These are phyloP conservation scores for Arizona elegans DNA, from an alignment of 2,113 vertebrate genomes.

Conservation along the genomic window DNA sequence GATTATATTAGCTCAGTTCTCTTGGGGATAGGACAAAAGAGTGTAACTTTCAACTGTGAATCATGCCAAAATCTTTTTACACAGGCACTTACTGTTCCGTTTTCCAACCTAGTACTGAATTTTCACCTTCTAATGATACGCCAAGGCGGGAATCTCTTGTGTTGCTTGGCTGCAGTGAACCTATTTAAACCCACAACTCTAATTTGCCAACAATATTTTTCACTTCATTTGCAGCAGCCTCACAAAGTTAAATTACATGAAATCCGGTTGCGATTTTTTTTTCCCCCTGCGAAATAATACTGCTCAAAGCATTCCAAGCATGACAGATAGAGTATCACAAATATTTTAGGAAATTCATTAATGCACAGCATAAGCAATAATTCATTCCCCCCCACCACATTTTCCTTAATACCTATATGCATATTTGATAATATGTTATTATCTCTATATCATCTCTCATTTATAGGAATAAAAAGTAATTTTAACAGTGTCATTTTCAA, in stretches of 20 bases:
- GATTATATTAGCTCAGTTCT: not conserved
- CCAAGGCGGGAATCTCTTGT: slow-evolving; percentile 29
- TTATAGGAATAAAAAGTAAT: slow-evolving; percentile 8
- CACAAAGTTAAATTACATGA: slow-evolving; percentile 45
- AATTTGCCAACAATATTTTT: slow-evolving; percentile 54
- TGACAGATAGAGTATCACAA: slow-evolving; percentile 7
- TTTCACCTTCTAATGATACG: slow-evolving; percentile 47
- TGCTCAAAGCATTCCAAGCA: slow-evolving; percentile 26
- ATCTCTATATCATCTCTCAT: slow-evolving; percentile 26
- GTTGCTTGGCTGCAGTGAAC: slow-evolving; percentile 26
- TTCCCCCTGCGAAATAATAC: slow-evolving; percentile 24
- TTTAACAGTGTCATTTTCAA: not conserved
- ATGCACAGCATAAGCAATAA: not conserved
- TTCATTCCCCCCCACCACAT: slow-evolving; percentile 1
- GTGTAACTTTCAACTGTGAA: slow-evolving; percentile 18
- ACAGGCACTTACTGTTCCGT: not conserved
- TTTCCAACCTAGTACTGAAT: slow-evolving; percentile 20
- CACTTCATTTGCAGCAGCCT: slow-evolving; percentile 38
- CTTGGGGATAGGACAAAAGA: not conserved
- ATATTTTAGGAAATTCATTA: slow-evolving; percentile 33
- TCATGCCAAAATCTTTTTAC: not conserved
- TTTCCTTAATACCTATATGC: slow-evolving; percentile 22
- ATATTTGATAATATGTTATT: slow-evolving; percentile 19
- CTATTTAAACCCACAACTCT: slow-evolving; percentile 52
- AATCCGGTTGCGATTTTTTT: not conserved